Evolutionary conservation across 2,113 vertebrate species (phyloP).

Genomic region (Eptesicus fuscus): DNA sequence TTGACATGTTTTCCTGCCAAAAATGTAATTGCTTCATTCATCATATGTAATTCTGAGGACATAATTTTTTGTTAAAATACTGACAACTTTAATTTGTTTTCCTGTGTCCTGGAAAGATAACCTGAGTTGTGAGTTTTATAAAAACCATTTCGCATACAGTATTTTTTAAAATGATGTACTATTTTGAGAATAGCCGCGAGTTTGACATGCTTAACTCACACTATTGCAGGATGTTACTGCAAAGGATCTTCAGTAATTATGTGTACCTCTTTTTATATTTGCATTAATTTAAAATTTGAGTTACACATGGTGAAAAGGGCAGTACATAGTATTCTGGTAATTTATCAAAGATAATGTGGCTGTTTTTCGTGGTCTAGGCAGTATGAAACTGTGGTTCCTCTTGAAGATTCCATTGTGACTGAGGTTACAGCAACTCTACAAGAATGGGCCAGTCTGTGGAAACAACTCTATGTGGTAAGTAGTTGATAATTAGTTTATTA

Average conservation of each 20-base stretch:
- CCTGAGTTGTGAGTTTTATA: constrained; percentile 6
- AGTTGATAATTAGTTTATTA: neutral
- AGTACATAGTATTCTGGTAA: neutral
- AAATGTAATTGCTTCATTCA: constrained; percentile 13
- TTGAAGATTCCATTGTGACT: constrained; percentile 93
- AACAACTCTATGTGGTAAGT: constrained; percentile 98
- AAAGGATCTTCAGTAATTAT: neutral
- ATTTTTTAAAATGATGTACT: neutral
- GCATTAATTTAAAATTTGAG: constrained; percentile 14
- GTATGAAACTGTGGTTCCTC: constrained; percentile 92
- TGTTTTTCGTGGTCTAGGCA: constrained; percentile 83
- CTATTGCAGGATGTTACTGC: neutral
- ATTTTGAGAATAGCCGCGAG: neutral
- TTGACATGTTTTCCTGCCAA: constrained; percentile 6
- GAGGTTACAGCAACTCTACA: constrained; percentile 96
- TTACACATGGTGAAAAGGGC: neutral
- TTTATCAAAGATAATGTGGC: constrained; percentile 20
- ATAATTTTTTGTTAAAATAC: constrained; percentile 24
- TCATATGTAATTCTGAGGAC: constrained; percentile 26
- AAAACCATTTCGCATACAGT: neutral
- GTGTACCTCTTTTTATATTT: neutral
- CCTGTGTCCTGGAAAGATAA: neutral
- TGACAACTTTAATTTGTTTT: constrained; percentile 13
- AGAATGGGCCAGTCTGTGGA: constrained; percentile 97
- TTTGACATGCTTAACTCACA: neutral